Base-by-base conservation (phyloP, 2,113 vertebrate genomes). In the Apus apus region DNA sequence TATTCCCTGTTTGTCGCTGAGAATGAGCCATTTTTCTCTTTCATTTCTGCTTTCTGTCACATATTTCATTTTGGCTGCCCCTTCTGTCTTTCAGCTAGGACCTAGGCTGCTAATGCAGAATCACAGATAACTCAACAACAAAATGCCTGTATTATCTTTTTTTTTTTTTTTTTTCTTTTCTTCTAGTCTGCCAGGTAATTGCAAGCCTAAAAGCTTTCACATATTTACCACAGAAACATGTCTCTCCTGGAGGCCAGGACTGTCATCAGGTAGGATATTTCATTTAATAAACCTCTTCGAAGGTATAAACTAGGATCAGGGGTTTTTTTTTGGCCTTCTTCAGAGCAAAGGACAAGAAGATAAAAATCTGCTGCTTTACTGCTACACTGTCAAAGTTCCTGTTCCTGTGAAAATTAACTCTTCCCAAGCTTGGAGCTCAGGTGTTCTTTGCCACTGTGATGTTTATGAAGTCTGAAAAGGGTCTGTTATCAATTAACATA, bases 11-110 rank as follows among this genome's bases (percentile, higher is more conserved):
- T 86, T 89, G 92, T 79, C 3, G 0, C 72, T 73, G 85, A 92
- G 92, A 97, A 92, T 79, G 65, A 96, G 89, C 80, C 65, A 68
- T 80, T 80, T 95, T 93, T 86, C 78, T 85, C 89, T 92, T 95
- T 92, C 85, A 75, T 89, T 95, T 92, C 85, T 97, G 86, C 85
- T 88, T 80, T 92, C 81, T 92, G 88, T 87, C 90, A 93, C 88
- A 78, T 78, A 57, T 95, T 96, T 94, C 92, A 94, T 94, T 97
- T 96, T 91, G 90, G 94, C 79, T 91, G 88, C 84, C 95, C 85
- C 89, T 96, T 96, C 96, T 73, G 93, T 81, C 58, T 68, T 85
- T 85, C 48, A 90, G 72, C 64, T 87, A 70, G 90, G 87, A 94
- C 80, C 38, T 30, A 75, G 79, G 93, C 25, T 34, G 81, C 80